These are phyloP conservation scores for Eulemur mongoz DNA, from an alignment of 2,797 vertebrate species.

Conservation along the genomic window DNA sequence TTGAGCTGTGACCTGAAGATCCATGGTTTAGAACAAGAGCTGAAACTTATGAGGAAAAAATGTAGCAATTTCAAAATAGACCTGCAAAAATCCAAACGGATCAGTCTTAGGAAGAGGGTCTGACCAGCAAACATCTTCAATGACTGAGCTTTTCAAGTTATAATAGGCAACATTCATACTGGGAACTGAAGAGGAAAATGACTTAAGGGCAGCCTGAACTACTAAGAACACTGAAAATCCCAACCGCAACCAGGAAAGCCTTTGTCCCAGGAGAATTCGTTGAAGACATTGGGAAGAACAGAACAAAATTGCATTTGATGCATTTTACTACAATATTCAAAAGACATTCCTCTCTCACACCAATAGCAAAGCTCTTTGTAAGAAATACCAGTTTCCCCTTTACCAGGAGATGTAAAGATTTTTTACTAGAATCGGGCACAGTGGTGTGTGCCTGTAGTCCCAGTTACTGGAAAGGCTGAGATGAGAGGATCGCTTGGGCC, in stretches of 20 bases:
- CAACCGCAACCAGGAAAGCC: constrained; percentile 79
- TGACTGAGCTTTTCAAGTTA: constrained; percentile 21
- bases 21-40: constrained; percentile 88
- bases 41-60: constrained; percentile 88
- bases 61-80: constrained; percentile 76
- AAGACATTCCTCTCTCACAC: constrained; percentile 72
- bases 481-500: background rate
- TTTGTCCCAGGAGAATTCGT: constrained; percentile 87
- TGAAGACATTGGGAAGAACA: constrained; percentile 88
- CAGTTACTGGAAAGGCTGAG: background rate
- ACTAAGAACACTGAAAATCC: constrained; percentile 78
- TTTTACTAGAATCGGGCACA: background rate
- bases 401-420: constrained; percentile 4
- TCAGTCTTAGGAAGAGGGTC: background rate
- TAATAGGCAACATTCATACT: constrained; percentile 76
- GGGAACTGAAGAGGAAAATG: constrained; percentile 84
- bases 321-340: constrained; percentile 79
- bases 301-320: constrained; percentile 79
- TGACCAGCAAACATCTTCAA: background rate
- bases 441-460: background rate
- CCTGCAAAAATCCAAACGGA: constrained; percentile 77
- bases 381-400: background rate
- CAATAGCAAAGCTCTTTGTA: constrained; percentile 36
- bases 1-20: constrained; percentile 88
- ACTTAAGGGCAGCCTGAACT: constrained; percentile 78